phyloP scores from a whole-genome alignment of 2,888 invertebrate species.

The Abscondita cerata region DNA sequence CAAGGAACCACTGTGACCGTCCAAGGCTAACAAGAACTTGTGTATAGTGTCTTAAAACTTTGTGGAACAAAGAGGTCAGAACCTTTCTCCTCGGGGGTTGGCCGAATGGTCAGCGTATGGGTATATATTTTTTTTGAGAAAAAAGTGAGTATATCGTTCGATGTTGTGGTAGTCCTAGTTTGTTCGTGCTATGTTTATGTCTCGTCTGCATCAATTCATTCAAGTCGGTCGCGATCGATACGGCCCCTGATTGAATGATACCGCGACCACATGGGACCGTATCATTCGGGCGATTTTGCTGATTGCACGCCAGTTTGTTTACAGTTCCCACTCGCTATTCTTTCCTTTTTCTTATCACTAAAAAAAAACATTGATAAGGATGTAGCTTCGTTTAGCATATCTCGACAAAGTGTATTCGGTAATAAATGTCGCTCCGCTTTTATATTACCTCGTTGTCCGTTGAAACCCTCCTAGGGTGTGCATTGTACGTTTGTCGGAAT shows the following conservation, averaged over 20 bases:
- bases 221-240: constrained; percentile 44
- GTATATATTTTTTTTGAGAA: constrained; percentile 4
- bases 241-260: constrained; percentile 51
- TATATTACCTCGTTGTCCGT: constrained; percentile 25
- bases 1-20: constrained; percentile 26
- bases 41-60: constrained; percentile 34
- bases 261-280: constrained; percentile 50
- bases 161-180: constrained; percentile 31
- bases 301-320: constrained; percentile 51
- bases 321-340: constrained; percentile 43
- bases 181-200: constrained; percentile 26
- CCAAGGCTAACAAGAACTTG: constrained; percentile 36
- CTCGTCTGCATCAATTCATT: constrained; percentile 28
- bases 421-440: constrained; percentile 25
- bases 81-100: constrained; percentile 28
- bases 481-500: constrained; percentile 23
- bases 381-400: constrained; percentile 27
- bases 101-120: constrained; percentile 16
- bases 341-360: constrained; percentile 34
- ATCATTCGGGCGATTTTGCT: constrained; percentile 38
- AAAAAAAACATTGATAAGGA: constrained; percentile 21
- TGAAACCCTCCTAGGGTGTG: constrained; percentile 33
- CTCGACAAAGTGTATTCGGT: constrained; percentile 17
- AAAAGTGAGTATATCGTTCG: constrained; percentile 25
- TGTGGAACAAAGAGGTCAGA: constrained; percentile 29